A percentile compares a stretch with the other conserved stretches of the same genome.
These are phyloP conservation scores for Polyodon spathula DNA, from an alignment of 2,113 vertebrate genomes.

Conservation along the genomic window DNA sequence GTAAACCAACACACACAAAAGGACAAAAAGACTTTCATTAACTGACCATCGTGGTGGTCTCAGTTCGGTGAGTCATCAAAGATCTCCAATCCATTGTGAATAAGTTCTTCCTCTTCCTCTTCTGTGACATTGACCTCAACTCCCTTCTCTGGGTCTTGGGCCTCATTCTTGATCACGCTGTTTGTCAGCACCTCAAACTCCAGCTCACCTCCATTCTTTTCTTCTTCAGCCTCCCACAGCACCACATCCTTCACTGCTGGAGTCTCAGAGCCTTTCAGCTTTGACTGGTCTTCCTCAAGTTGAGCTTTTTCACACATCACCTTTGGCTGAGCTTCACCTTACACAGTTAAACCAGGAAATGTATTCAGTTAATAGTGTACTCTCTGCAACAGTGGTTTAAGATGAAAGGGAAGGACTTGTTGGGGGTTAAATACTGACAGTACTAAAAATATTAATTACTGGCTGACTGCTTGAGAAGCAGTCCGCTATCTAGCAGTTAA, in stretches of 20 bases:
- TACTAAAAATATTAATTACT: background rate
- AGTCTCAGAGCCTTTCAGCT: background rate
- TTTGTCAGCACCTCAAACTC: constrained; percentile 26
- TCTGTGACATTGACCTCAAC: background rate
- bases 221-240: constrained; percentile 18
- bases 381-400: too few species aligned
- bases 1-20: too few species aligned
- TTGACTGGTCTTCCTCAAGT: background rate
- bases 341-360: too few species aligned
- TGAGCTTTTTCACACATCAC: background rate
- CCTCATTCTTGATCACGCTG: constrained; percentile 26
- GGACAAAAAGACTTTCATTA: too few species aligned
- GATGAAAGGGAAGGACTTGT: background rate
- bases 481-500: too few species aligned
- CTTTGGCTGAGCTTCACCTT: too few species aligned
- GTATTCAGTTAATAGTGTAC: too few species aligned
- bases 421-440: background rate
- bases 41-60: background rate
- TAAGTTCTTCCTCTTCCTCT: constrained; percentile 11
- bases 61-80: constrained; percentile 5
- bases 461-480: background rate
- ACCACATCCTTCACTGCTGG: background rate
- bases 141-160: constrained; percentile 13
- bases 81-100: constrained; percentile 2
- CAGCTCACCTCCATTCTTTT: constrained; percentile 16